Evolutionary conservation across 2,888 invertebrate species (phyloP), one percentile per base, ranked within the genome.

Genomic region (Parochlus steinenii): DNA sequence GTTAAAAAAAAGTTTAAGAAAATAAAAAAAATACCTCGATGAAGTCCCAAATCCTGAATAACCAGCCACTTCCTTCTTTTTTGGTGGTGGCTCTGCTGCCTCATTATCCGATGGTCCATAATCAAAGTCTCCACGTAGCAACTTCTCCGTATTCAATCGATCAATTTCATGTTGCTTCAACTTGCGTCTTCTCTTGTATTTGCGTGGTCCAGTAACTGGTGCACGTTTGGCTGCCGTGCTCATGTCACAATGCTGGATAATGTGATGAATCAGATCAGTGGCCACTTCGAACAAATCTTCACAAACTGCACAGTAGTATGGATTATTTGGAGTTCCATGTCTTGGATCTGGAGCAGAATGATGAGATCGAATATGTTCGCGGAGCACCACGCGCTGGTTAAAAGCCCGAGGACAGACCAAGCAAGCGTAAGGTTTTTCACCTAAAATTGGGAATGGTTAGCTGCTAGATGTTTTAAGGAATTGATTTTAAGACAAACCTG

Each of bases 361-460:
- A 56, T 85, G 85, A 8, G 81, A 80, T 36, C 85, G 67, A 30
- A 85, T 82, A 49, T 85, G 85, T 48, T 85, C 85, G 2, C 85
- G 65, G 20, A 85, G 58, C 18, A 85, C 85, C 1, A 85, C 83
- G 45, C 82, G 71, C 54, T 85, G 85, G 62, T 85, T 85, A 56
- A 85, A 85, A 18, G 85, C 85, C 40, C 83, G 71, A 12, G 82
- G 80, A 46, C 85, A 85, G 28, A 85, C 82, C 1, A 83, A 80
- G 51, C 85, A 85, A 6, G 79, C 83, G 50, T 85, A 85, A 1
- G 85, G 85, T 50, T 85, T 85, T 50, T 82, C 81, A 16, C 77
- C 69, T 66, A 44, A 37, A 41, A 37, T 35, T 30, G n/a, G n/a
- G 11, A 6, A 27, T 27, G 4, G 3, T 29, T 29, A n/a, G 16